Percentiles rank a stretch among this genome's conserved stretches.
These are phyloP conservation scores for Apamea epomidion DNA, from an alignment of 2,888 invertebrate genomes.

Conservation along the genomic window DNA sequence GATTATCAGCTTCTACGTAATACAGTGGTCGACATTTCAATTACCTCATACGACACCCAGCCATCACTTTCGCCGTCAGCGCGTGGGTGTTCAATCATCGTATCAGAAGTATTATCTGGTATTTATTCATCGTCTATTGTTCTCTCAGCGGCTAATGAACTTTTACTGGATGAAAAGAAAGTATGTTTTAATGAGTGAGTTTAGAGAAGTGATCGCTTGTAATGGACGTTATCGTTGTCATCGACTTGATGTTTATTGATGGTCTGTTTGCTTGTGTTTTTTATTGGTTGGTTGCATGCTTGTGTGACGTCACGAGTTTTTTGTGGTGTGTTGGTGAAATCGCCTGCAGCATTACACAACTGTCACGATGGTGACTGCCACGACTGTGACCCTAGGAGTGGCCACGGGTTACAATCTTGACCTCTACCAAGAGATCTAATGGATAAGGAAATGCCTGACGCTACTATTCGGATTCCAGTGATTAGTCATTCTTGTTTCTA, in stretches of 20 bases:
- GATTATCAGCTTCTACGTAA: conserved; percentile 72
- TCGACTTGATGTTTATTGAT: conserved; percentile 71
- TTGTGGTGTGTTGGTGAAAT: conserved; percentile 55
- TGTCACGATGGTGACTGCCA: conserved; percentile 24
- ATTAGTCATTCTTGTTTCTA: neutral
- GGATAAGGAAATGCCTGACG: neutral
- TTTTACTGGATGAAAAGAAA: conserved; percentile 80
- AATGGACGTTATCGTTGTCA: conserved; percentile 75
- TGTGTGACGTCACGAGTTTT: conserved; percentile 38
- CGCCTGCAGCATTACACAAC: conserved; percentile 47
- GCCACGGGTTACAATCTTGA: conserved; percentile 24
- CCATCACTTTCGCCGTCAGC: conserved; percentile 81
- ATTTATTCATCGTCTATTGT: conserved; percentile 79
- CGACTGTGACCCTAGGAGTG: conserved; percentile 24
- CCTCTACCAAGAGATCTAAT: conserved; percentile 10
- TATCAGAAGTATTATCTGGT: conserved; percentile 69
- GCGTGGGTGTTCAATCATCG: conserved; percentile 80
- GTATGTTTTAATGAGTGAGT: conserved; percentile 79
- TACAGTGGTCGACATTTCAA: conserved; percentile 77
- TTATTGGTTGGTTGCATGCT: conserved; percentile 50
- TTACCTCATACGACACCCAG: conserved; percentile 75
- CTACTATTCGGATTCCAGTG: neutral
- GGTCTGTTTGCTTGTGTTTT: conserved; percentile 58
- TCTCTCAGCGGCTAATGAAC: conserved; percentile 82
- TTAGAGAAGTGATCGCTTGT: conserved; percentile 77